Evolutionary conservation across 2,888 invertebrate species (phyloP).

Genomic region (Nephrotoma appendiculata): DNA sequence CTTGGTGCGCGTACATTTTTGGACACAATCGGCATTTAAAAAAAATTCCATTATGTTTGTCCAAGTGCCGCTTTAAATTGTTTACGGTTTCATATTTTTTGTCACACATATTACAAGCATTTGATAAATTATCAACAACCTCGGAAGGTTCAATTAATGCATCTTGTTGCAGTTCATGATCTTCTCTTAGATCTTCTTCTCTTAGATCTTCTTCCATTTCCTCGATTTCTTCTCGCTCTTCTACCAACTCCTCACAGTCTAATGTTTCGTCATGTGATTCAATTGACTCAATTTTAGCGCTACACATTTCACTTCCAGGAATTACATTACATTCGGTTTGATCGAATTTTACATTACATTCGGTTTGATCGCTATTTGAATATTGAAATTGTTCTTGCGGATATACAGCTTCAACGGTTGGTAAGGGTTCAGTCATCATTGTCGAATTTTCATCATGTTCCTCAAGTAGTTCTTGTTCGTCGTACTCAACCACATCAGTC

Average conservation of each 20-base stretch:
- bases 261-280: not conserved
- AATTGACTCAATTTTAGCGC: not conserved
- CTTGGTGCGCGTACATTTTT: not conserved
- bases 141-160: not conserved
- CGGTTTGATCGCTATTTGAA: not conserved
- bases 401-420: not conserved
- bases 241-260: not conserved
- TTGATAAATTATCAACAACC: not conserved
- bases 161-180: not conserved
- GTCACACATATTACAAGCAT: not conserved
- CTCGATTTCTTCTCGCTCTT: not conserved
- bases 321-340: not conserved
- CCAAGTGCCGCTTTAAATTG: not conserved
- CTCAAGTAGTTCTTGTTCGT: not conserved
- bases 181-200: not conserved
- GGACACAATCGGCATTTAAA: slow-evolving; percentile 2
- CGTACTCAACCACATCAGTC: not conserved
- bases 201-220: not conserved
- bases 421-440: not conserved
- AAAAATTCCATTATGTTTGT: not conserved
- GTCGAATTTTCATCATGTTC: not conserved
- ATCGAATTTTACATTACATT: not conserved
- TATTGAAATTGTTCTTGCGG: not conserved
- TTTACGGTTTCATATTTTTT: not conserved
- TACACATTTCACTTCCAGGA: not conserved